phyloP scores from a whole-genome alignment of 2,113 vertebrate species.

The Rhegmatorhina hoffmannsi region DNA sequence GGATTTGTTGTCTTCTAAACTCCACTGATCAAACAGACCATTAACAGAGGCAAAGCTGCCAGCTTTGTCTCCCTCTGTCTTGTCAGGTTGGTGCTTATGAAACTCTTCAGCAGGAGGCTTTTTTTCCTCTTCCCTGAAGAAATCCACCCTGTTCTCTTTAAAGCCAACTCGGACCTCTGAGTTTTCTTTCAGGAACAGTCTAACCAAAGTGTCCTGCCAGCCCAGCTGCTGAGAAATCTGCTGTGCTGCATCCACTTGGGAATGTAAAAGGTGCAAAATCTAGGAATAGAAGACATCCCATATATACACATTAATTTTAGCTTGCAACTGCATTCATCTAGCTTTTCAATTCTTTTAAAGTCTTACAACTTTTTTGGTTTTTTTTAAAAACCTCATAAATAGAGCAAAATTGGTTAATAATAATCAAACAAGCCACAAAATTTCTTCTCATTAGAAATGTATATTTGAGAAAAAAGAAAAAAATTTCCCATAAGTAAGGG shows the following conservation, averaged over 20 bases:
- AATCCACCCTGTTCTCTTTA: slow-evolving; percentile 63
- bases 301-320: background rate
- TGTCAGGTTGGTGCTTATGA: slow-evolving; percentile 60
- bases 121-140: slow-evolving; percentile 71
- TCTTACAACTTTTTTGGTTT: background rate
- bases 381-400: background rate
- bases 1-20: slow-evolving; percentile 80
- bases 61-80: slow-evolving; percentile 75
- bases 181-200: slow-evolving; percentile 83
- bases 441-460: background rate
- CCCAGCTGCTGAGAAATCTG: slow-evolving; percentile 91
- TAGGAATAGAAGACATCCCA: slow-evolving; percentile 58
- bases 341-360: background rate
- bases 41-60: slow-evolving; percentile 55
- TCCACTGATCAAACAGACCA: slow-evolving; percentile 75
- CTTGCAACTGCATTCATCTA: background rate
- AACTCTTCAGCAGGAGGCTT: slow-evolving; percentile 65
- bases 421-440: background rate
- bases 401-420: background rate
- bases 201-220: slow-evolving; percentile 95
- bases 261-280: slow-evolving; percentile 90
- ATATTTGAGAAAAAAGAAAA: background rate
- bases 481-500: background rate
- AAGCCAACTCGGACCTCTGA: slow-evolving; percentile 49
- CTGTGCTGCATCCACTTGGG: slow-evolving; percentile 86